Base-by-base conservation (phyloP, 2,797 vertebrate genomes). In the Fundulus diaphanus region DNA sequence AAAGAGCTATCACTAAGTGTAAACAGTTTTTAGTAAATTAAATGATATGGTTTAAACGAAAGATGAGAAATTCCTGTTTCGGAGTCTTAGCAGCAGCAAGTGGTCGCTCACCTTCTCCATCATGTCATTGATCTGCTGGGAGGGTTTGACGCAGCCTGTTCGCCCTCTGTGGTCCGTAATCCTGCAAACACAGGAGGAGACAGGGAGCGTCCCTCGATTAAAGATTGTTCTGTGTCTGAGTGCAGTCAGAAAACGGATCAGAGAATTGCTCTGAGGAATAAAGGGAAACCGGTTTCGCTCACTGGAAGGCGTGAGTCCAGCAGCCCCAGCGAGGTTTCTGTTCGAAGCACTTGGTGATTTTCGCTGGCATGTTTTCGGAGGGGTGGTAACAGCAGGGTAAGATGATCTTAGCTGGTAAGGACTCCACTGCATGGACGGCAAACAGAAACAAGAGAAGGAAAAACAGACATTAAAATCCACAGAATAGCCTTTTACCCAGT, bases 231-330 rank as follows among this genome's bases (percentile, higher is more conserved):
- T 46, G n/a, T 24, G 7, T 8, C 51, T 11, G 8, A 7, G 49
- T 24, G 49, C 49, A 22, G 6, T 51, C 22, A 46, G 42, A 22
- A n/a, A 4, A 9, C 13, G 35, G 44, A 48, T 40, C 24, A 33
- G 27, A 2, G 7, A 35, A 9, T 73, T 1, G 29, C 6, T 49
- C 5, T 20, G 7, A 51, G 33, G 7, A 33, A 31, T 3, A 35
- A 54, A 56, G 40, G 7, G 40, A 1, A 22, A 51, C 9, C 24
- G 11, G 51, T 24, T 0, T 0, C 18, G 20, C 86, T 87, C 57
- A 91, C 91, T 84, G 0, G 65, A 85, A 91, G 68, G 89, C 83
- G 5, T 83, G 85, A 1, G 0, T 4, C 0, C 4, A 7, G 73
- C 91, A 90, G 73, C 22, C 20, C 0, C 0, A 1, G 0, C 85